A percentile compares a stretch with the other conserved stretches of the same genome.
phyloP scores from a whole-genome alignment of 2,797 vertebrate species.

The Cossypha niveicapilla region DNA sequence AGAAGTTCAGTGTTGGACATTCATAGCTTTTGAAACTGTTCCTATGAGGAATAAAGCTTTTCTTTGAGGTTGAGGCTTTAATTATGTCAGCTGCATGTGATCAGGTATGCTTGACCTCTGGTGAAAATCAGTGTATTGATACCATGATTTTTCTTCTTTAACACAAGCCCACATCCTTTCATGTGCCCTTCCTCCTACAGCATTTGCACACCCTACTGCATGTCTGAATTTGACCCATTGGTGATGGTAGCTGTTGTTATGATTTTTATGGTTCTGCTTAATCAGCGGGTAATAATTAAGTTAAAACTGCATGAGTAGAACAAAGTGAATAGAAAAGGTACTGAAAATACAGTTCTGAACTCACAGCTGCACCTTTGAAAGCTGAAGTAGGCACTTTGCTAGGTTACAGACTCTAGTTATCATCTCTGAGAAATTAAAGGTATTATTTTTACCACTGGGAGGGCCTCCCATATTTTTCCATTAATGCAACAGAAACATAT shows the following conservation, averaged over 20 bases:
- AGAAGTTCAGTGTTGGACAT: neutral
- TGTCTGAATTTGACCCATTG: neutral
- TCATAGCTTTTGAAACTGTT: neutral
- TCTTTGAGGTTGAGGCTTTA: neutral
- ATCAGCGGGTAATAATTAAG: neutral
- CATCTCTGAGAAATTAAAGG: conserved; percentile 41
- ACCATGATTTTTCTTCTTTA: neutral
- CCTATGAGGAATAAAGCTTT: neutral
- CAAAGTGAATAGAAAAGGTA: neutral
- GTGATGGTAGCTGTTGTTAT: neutral
- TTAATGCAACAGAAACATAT: conserved; percentile 33
- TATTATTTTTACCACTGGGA: conserved; percentile 44
- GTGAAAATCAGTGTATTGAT: neutral
- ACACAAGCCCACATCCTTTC: neutral
- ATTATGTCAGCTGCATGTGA: neutral
- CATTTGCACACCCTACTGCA: neutral
- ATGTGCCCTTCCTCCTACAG: neutral
- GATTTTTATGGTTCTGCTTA: neutral
- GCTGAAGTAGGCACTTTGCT: conserved; percentile 15
- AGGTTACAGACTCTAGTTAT: conserved; percentile 11
- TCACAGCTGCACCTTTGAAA: neutral
- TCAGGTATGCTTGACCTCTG: neutral
- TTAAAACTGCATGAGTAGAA: neutral
- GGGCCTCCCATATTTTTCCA: conserved; percentile 50
- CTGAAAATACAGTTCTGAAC: neutral